These are phyloP conservation scores for Diabrotica balteata DNA, from an alignment of 2,888 invertebrate genomes.

Conservation along the genomic window DNA sequence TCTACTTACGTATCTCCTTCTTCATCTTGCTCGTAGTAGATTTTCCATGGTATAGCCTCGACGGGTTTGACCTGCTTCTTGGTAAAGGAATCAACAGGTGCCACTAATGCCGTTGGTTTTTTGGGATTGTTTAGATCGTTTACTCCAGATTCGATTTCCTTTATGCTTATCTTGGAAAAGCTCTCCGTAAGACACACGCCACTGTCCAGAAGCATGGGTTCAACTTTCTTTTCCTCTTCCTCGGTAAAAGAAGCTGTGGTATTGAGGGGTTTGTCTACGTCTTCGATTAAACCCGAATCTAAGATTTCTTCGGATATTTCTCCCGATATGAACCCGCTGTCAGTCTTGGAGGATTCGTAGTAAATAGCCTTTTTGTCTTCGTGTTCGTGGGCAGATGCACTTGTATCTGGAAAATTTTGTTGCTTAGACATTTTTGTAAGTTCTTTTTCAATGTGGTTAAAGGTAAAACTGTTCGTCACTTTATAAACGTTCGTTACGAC, in stretches of 20 bases:
- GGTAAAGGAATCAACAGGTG: constrained; percentile 41
- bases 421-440: constrained; percentile 41
- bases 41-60: constrained; percentile 62
- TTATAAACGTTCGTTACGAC: constrained; percentile 23
- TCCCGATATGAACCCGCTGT: constrained; percentile 56
- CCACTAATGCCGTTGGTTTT: background rate
- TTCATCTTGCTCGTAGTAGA: constrained; percentile 78
- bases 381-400: constrained; percentile 39
- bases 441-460: constrained; percentile 37
- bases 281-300: constrained; percentile 37
- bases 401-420: constrained; percentile 51
- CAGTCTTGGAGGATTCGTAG: constrained; percentile 49
- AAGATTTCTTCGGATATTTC: constrained; percentile 41
- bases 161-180: constrained; percentile 67
- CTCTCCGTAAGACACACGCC: constrained; percentile 69
- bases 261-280: constrained; percentile 26
- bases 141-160: constrained; percentile 55
- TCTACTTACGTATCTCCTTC: constrained; percentile 88
- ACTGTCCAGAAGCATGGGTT: constrained; percentile 69
- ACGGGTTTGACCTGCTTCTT: constrained; percentile 7
- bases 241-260: constrained; percentile 9
- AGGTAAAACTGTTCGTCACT: constrained; percentile 20
- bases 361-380: constrained; percentile 47
- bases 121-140: constrained; percentile 54
- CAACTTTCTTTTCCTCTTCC: constrained; percentile 37